phyloP scores from a whole-genome alignment of 2,888 invertebrate genomes.

The Erebia epiphron region DNA sequence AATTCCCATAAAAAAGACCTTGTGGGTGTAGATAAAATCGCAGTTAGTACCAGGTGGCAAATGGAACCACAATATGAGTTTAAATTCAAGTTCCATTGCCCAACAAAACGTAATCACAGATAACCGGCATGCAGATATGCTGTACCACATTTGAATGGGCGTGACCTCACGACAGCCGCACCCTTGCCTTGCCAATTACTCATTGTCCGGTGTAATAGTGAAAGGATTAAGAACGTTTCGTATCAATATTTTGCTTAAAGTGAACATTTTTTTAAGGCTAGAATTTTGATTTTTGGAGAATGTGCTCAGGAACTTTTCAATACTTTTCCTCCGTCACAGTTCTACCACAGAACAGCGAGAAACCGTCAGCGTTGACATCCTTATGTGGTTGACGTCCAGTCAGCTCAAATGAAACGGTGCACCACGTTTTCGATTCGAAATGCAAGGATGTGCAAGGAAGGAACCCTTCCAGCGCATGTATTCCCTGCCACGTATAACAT shows the following conservation, averaged over 20 bases:
- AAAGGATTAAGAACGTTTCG: conserved; percentile 41
- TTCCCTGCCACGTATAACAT: too few species aligned
- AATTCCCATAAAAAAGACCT: conserved; percentile 22
- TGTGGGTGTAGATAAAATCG: conserved; percentile 13
- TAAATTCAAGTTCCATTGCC: conserved; percentile 29
- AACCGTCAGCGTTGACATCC: too few species aligned
- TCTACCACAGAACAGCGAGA: too few species aligned
- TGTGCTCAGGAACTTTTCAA: too few species aligned
- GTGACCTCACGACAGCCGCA: conserved; percentile 50
- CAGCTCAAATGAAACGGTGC: too few species aligned
- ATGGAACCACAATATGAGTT: conserved; percentile 23
- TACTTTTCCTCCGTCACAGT: too few species aligned
- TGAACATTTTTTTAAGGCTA: too few species aligned
- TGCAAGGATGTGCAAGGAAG: too few species aligned
- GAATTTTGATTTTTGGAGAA: too few species aligned
- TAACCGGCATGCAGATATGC: conserved; percentile 44
- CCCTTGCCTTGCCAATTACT: conserved; percentile 44
- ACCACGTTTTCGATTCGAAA: too few species aligned
- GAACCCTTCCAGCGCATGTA: too few species aligned
- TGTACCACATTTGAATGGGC: conserved; percentile 44
- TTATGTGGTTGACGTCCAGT: too few species aligned
- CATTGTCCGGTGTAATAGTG: conserved; percentile 45
- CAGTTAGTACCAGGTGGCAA: conserved; percentile 29
- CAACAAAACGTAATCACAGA: conserved; percentile 42
- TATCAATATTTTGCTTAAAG: background rate